Evolutionary conservation across 2,113 vertebrate genomes (phyloP).

Genomic region (Nesogale talazaci): DNA sequence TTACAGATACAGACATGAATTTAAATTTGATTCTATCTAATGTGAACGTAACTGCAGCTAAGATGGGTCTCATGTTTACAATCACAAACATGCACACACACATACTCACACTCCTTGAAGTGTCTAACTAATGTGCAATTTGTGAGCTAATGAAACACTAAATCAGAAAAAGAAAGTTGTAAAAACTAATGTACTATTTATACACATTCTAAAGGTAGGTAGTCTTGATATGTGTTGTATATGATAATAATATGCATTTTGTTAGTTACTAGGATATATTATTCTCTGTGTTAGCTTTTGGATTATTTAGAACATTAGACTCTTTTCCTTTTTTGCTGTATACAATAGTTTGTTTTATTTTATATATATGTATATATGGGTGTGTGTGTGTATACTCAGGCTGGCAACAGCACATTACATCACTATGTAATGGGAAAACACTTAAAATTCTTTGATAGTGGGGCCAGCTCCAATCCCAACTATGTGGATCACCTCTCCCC

Average conservation of each 20-base stretch:
- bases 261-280: neutral
- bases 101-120: neutral
- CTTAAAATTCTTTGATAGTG: neutral
- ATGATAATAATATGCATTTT: neutral
- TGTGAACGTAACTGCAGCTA: neutral
- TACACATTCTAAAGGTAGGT: neutral
- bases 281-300: neutral
- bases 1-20: neutral
- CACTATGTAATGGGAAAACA: neutral
- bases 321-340: neutral
- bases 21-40: neutral
- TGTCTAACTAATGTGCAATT: neutral
- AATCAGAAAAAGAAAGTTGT: neutral
- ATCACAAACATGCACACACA: no score
- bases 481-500: no score
- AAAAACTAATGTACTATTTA: neutral
- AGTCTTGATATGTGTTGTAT: neutral
- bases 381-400: neutral
- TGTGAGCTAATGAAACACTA: neutral
- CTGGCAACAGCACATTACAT: neutral
- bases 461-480: no score
- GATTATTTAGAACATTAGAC: neutral
- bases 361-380: no score
- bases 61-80: neutral
- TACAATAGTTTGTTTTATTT: neutral